Conservation (phyloP, 2,888 invertebrate species). For the Zootermopsis nevadensis region DNA sequence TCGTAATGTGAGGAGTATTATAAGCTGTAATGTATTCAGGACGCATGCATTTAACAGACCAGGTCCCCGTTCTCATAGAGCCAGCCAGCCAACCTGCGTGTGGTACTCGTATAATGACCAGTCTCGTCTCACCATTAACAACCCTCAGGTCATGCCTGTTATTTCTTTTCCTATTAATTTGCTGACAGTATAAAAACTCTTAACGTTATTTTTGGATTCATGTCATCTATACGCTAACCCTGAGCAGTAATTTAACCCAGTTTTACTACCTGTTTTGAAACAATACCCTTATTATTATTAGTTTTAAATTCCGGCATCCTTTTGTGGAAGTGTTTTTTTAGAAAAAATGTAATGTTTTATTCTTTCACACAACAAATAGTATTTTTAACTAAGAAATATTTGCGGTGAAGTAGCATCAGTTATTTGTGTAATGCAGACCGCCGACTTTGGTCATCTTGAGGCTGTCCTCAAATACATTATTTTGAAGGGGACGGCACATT, state of each 20-base stretch:
- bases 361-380: too few relatives aligned
- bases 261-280: too few relatives aligned
- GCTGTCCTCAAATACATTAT: too few relatives aligned
- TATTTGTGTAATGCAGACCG: too few relatives aligned
- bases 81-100: not conserved
- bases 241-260: not conserved
- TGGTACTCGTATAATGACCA: not conserved
- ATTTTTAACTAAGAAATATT: too few relatives aligned
- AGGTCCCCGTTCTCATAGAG: not conserved
- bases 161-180: conserved; percentile 3
- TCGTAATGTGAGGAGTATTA: not conserved
- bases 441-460: too few relatives aligned
- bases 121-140: not conserved
- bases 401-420: too few relatives aligned
- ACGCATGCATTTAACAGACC: not conserved
- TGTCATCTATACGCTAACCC: not conserved
- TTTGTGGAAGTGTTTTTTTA: too few relatives aligned
- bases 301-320: too few relatives aligned
- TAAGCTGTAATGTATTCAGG: conserved; percentile 1
- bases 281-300: too few relatives aligned
- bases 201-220: not conserved
- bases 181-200: not conserved
- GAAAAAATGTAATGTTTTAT: too few relatives aligned
- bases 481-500: too few relatives aligned
- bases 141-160: not conserved